These are phyloP conservation scores for Phoebastria nigripes DNA, from an alignment of 2,797 vertebrate genomes.

Conservation along the genomic window DNA sequence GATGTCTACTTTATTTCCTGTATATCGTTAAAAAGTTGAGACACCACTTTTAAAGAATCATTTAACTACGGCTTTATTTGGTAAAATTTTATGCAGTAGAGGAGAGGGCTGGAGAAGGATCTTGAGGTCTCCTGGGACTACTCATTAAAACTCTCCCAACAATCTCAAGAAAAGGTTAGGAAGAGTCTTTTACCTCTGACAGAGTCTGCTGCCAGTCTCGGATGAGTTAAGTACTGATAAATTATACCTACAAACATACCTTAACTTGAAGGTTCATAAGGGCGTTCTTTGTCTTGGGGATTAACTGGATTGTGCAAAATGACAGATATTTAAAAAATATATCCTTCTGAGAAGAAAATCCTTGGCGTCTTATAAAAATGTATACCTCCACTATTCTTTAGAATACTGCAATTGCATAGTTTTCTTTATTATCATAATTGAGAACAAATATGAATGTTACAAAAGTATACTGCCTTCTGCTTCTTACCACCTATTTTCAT, in stretches of 20 bases:
- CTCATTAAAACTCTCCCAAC: neutral
- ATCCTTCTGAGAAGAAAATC: neutral
- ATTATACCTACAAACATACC: neutral
- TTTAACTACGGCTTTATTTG: neutral
- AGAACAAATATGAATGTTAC: neutral
- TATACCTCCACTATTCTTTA: neutral
- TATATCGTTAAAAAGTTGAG: neutral
- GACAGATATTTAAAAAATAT: neutral
- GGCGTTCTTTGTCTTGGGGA: neutral
- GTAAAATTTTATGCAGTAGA: neutral
- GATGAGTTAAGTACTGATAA: neutral
- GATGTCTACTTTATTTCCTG: neutral
- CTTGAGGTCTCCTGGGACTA: neutral
- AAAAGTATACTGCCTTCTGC: neutral
- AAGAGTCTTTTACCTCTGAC: neutral
- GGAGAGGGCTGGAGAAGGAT: neutral
- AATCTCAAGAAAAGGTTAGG: neutral
- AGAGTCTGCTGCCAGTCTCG: neutral
- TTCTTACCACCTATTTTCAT: neutral
- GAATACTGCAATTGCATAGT: neutral
- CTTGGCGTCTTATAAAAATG: neutral
- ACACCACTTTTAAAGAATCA: neutral
- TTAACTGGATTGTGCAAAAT: neutral
- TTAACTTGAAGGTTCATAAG: neutral
- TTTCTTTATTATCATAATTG: neutral